Conservation (phyloP, 2,797 vertebrate genomes). For the Scolopax rusticola region DNA sequence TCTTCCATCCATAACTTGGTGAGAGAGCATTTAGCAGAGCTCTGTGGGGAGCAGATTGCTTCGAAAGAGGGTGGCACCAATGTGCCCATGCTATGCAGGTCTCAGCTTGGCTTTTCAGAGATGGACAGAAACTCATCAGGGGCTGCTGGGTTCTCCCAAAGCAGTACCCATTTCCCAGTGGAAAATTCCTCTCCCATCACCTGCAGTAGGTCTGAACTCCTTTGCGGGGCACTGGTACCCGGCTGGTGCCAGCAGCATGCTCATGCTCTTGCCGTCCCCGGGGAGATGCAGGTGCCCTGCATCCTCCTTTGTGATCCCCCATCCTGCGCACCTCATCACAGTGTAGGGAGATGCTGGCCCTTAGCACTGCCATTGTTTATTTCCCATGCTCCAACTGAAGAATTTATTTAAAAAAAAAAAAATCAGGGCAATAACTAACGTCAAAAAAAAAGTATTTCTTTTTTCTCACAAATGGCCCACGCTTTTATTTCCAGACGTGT, state of each 20-base stretch:
- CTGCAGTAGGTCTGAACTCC: background rate
- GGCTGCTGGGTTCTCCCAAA: background rate
- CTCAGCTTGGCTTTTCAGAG: background rate
- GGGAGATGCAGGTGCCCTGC: background rate
- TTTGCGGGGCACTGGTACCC: background rate
- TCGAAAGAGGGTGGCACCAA: rapidly evolving
- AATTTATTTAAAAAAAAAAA: background rate
- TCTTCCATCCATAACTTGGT: background rate
- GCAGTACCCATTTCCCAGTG: rapidly evolving
- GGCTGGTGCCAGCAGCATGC: rapidly evolving
- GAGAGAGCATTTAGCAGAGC: background rate
- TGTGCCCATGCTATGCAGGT: rapidly evolving
- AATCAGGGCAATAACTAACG: background rate
- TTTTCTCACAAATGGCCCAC: rapidly evolving
- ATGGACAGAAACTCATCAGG: background rate
- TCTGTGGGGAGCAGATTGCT: background rate
- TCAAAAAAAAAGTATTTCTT: background rate
- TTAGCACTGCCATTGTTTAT: background rate
- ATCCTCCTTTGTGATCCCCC: background rate
- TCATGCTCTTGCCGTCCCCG: rapidly evolving
- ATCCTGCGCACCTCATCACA: background rate
- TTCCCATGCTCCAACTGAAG: background rate
- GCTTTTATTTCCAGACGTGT: background rate
- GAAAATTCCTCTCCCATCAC: background rate
- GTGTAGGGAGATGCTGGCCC: background rate